These are phyloP conservation scores for Pristionchus fissidentatus DNA, from an alignment of 2,888 invertebrate species.

Conservation along the genomic window DNA sequence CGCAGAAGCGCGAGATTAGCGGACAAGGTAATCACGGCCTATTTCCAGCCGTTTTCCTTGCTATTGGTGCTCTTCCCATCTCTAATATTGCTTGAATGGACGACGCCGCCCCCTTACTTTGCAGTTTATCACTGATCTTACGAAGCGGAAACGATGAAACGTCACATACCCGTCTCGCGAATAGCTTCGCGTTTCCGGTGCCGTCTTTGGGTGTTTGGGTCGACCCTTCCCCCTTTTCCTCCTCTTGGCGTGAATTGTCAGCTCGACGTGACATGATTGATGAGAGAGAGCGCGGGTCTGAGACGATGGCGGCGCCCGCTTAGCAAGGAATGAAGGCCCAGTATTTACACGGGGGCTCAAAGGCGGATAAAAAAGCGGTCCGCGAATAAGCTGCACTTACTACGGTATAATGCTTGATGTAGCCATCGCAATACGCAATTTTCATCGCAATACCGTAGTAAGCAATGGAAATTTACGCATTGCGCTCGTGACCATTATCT, in stretches of 20 bases:
- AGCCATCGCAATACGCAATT: no score
- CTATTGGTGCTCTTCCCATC: no score
- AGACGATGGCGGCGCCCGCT: no score
- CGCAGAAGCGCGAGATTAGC: slow-evolving; percentile 10
- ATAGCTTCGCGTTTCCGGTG: neutral
- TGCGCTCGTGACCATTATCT: no score
- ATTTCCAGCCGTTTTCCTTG: neutral
- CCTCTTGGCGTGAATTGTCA: slow-evolving; percentile 4
- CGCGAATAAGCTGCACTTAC: no score
- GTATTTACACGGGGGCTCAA: no score
- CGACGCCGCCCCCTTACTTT: neutral
- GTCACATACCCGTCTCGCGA: neutral
- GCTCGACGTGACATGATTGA: neutral
- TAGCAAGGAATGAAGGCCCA: no score
- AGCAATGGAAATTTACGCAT: no score
- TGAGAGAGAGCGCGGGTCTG: neutral
- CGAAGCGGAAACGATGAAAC: slow-evolving; percentile 22
- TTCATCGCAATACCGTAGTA: no score
- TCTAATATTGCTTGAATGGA: no score
- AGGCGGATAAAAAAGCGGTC: no score
- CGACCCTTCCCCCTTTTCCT: neutral
- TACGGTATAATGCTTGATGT: no score
- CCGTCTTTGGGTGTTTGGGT: slow-evolving; percentile 1
- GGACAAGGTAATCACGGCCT: neutral
- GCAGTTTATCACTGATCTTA: neutral